These are phyloP conservation scores for Acrocephalus scirpaceus DNA, from an alignment of 2,797 vertebrate genomes.

Conservation along the genomic window DNA sequence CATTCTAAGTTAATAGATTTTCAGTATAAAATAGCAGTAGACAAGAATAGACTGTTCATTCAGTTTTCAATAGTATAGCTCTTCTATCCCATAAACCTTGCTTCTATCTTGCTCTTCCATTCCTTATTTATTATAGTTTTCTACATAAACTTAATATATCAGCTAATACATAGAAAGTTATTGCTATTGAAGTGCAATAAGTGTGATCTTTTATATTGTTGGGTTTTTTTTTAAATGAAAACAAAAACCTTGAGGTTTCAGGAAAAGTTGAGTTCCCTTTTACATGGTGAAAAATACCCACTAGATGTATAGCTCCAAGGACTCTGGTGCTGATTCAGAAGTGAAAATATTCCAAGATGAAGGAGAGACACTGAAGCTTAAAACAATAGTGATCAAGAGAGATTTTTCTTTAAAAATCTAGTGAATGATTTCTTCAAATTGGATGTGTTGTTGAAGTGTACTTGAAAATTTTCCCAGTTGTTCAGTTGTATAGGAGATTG, in stretches of 20 bases:
- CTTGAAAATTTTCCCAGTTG: neutral
- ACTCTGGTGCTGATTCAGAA: neutral
- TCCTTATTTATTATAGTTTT: neutral
- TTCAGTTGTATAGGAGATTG: neutral
- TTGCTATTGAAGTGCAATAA: neutral
- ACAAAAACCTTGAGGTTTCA: neutral
- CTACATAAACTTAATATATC: neutral
- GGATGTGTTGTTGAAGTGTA: neutral
- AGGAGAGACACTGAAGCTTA: neutral
- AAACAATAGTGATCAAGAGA: neutral
- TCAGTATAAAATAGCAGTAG: neutral
- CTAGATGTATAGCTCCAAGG: neutral
- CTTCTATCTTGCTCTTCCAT: neutral
- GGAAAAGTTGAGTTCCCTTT: neutral
- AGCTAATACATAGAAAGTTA: neutral
- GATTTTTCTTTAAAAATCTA: neutral
- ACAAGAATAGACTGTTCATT: neutral
- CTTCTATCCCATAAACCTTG: neutral
- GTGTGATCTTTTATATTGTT: neutral
- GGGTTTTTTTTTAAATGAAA: neutral
- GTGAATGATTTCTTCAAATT: neutral
- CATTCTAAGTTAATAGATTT: neutral
- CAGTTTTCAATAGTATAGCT: neutral
- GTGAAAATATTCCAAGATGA: neutral
- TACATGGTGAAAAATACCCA: neutral